phyloP scores from a whole-genome alignment of 1,140 invertebrate species.

The Nephotettix cincticeps region DNA sequence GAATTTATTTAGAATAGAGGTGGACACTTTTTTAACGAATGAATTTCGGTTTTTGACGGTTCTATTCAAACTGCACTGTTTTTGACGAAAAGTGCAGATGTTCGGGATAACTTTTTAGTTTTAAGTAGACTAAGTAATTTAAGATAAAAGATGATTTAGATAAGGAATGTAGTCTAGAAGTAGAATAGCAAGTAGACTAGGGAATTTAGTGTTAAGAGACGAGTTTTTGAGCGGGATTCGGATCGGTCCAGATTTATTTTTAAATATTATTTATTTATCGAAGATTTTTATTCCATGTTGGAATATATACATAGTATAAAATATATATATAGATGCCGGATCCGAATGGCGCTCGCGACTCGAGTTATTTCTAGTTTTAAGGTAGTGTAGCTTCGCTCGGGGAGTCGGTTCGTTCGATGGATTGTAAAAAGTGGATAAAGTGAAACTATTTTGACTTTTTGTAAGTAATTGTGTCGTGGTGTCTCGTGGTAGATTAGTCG shows the following conservation, averaged over 20 bases:
- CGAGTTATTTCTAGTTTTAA: slow-evolving; percentile 17
- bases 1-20: neutral
- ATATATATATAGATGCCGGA: slow-evolving; percentile 5
- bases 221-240: slow-evolving; percentile 16
- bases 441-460: slow-evolving; percentile 18
- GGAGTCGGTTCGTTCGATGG: neutral
- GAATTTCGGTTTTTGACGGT: slow-evolving; percentile 3
- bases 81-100: neutral
- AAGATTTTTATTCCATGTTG: slow-evolving; percentile 21
- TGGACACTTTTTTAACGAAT: slow-evolving; percentile 14
- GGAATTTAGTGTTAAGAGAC: neutral
- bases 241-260: slow-evolving; percentile 1
- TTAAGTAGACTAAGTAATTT: slow-evolving; percentile 13
- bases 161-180: neutral
- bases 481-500: slow-evolving; percentile 9
- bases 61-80: slow-evolving; percentile 7
- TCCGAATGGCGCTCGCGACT: slow-evolving; percentile 5
- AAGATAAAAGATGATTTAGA: slow-evolving; percentile 9
- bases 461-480: slow-evolving; percentile 12
- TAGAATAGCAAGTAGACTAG: slow-evolving; percentile 8
- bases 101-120: slow-evolving; percentile 2
- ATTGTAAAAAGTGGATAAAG: slow-evolving; percentile 14
- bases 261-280: slow-evolving; percentile 22
- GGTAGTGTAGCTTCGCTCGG: slow-evolving; percentile 1
- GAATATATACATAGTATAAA: slow-evolving; percentile 17